Evolutionary conservation across 92 coral and sea anemone species (phyloP).

Genomic region (Epizoanthus scotinus): DNA sequence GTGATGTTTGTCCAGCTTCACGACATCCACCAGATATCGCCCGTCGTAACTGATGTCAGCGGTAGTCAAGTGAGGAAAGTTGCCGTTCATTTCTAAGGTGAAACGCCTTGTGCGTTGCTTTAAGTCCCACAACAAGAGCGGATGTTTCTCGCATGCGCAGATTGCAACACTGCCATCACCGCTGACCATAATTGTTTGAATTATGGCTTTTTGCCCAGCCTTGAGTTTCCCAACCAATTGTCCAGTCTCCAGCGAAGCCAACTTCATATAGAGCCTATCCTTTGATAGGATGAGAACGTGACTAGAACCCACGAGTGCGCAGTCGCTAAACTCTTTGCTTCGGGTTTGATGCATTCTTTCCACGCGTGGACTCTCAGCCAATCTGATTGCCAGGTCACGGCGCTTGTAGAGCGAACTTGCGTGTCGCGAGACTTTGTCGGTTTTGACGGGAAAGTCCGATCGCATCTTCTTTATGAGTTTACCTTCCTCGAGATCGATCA

Average conservation of each 20-base stretch:
- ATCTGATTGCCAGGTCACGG: conserved; percentile 89
- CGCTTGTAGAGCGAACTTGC: conserved; percentile 98
- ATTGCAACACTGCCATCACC: conserved; percentile 86
- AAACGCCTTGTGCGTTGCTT: conserved; percentile 66
- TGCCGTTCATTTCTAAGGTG: conserved; percentile 78
- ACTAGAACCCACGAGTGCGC: conserved; percentile 87
- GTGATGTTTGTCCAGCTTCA: conserved; percentile 84
- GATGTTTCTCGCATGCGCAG: conserved; percentile 88
- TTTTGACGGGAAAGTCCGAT: conserved; percentile 79
- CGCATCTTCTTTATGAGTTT: conserved; percentile 89
- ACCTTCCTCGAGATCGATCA: conserved; percentile 95
- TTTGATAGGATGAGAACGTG: conserved; percentile 90
- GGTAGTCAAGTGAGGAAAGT: conserved; percentile 84
- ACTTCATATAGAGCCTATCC: conserved; percentile 84
- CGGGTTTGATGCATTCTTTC: conserved; percentile 66
- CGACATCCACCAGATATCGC: conserved; percentile 85
- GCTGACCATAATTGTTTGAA: conserved; percentile 95
- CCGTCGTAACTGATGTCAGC: conserved; percentile 95
- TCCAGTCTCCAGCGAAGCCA: conserved; percentile 92
- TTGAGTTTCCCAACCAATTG: conserved; percentile 90
- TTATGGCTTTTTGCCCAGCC: conserved; percentile 84
- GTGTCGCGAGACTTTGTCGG: conserved; percentile 86
- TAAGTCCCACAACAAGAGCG: conserved; percentile 91
- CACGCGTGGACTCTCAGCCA: conserved; percentile 93
- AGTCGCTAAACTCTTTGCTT: conserved; percentile 88